A percentile compares a stretch with the other conserved stretches of the same genome.
These are phyloP conservation scores for Nesoenas mayeri DNA, from an alignment of 2,113 vertebrate genomes.

Conservation along the genomic window DNA sequence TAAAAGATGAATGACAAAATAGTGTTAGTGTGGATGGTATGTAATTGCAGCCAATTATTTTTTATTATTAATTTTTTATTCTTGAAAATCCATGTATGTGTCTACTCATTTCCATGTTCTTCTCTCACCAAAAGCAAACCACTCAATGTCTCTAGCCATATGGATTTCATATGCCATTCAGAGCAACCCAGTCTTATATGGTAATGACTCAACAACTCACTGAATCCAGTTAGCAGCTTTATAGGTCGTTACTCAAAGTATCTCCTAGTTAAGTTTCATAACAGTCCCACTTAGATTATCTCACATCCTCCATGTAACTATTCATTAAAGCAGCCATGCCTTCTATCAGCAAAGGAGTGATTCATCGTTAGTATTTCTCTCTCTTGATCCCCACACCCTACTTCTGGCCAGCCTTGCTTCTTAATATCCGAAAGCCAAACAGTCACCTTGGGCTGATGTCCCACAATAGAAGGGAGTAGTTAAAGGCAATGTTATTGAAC, in stretches of 20 bases:
- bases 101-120: background rate
- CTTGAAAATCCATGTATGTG: background rate
- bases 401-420: background rate
- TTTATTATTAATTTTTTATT: slow-evolving; percentile 39
- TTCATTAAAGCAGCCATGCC: background rate
- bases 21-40: slow-evolving; percentile 1
- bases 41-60: slow-evolving; percentile 12
- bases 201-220: slow-evolving; percentile 71
- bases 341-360: background rate
- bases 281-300: slow-evolving; percentile 23
- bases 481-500: background rate
- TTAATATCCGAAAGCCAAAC: background rate
- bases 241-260: slow-evolving; percentile 42
- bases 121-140: slow-evolving; percentile 32
- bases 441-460: background rate
- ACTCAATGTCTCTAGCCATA: slow-evolving; percentile 49
- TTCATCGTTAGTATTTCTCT: background rate
- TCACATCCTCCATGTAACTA: background rate
- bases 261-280: slow-evolving; percentile 37
- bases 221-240: slow-evolving; percentile 70
- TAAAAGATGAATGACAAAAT: slow-evolving; percentile 51
- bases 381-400: background rate
- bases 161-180: background rate
- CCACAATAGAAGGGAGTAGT: background rate
- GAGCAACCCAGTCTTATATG: slow-evolving; percentile 37